These are phyloP conservation scores for Xanthorhoe spadicearia DNA, from an alignment of 2,888 invertebrate species.

Conservation along the genomic window DNA sequence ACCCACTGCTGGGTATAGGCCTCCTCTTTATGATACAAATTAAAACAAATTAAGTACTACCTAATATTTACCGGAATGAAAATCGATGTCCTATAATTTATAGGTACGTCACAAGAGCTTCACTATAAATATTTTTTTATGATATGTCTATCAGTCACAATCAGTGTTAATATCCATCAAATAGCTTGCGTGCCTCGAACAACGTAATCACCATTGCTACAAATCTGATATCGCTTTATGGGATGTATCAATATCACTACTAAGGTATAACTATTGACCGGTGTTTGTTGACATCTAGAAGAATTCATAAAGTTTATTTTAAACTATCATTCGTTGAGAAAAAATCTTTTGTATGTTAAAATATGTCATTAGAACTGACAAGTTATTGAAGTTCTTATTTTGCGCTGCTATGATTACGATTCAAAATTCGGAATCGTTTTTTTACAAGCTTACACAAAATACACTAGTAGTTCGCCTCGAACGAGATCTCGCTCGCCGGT, in stretches of 20 bases:
- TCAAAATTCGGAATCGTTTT: background rate
- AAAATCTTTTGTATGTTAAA: background rate
- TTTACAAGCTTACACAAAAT: background rate
- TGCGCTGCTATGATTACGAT: background rate
- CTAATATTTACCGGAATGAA: background rate
- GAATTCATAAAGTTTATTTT: slow-evolving; percentile 21
- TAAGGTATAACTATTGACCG: slow-evolving; percentile 7
- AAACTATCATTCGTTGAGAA: slow-evolving; percentile 8
- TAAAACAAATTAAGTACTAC: too few relatives aligned
- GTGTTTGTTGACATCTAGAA: slow-evolving; percentile 34
- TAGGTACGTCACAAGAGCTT: background rate
- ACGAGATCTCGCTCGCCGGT: too few relatives aligned
- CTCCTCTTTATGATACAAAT: too few relatives aligned
- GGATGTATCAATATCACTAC: slow-evolving; percentile 39
- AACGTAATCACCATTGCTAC: slow-evolving; percentile 38
- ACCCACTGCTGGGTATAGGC: too few relatives aligned
- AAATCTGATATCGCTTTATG: slow-evolving; percentile 41
- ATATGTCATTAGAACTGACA: background rate
- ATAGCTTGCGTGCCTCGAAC: slow-evolving; percentile 35
- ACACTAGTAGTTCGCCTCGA: too few relatives aligned
- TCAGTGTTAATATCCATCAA: slow-evolving; percentile 51
- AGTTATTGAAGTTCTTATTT: background rate
- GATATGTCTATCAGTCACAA: slow-evolving; percentile 32
- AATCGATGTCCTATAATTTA: background rate
- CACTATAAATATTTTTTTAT: background rate